Base-by-base conservation (phyloP, 2,797 vertebrate genomes). In the Leuciscus waleckii region DNA sequence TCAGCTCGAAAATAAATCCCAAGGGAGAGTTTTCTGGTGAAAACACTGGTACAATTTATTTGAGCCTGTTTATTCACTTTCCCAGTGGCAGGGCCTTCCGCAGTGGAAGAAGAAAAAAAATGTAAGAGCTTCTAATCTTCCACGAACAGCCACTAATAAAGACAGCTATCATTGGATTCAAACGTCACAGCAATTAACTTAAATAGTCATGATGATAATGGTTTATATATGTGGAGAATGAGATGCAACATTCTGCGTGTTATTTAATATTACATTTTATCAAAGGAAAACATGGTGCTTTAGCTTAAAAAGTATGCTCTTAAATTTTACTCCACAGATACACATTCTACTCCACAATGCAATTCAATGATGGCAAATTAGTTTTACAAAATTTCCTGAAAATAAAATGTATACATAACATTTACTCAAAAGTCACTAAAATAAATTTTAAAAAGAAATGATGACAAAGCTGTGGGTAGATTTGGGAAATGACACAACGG, bases 31-130 rank as follows among this genome's bases (percentile, higher is more conserved):
- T 96, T 96, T 94, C 91, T 69, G 93, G 94, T 93, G 91, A 94
- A 96, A 95, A 95, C 93, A 91, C 91, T 93, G 93, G 88, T 94
- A 92, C 94, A 94, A 95, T 96, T 96, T 95, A 96, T 95, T 95
- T 94, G 90, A 92, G 93, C 93, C 93, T 93, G 93, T 95, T 96
- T 95, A 95, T 95, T 93, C 93, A 91, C 93, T 93, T 93, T 95
- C 94, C 93, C 91, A 93, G 91, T 94, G 94, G 93, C 93, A 41
- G 82, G 87, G 77, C 89, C 41, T 90, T 94, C 92, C 93, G 89
- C 58, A 85, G 39, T 71, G 54, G 21, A 54, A 80, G 41, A 29
- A 63, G 56, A 61, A 35, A 41, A 26, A 90, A 85, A 91, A 92
- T 89, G 90, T 89, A 92, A 93, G 85, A 88, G 91, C 88, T 94